A percentile compares a stretch with the other conserved stretches of the same genome.
Evolutionary conservation across 2,113 vertebrate genomes (phyloP).

Genomic region (Cariama cristata): DNA sequence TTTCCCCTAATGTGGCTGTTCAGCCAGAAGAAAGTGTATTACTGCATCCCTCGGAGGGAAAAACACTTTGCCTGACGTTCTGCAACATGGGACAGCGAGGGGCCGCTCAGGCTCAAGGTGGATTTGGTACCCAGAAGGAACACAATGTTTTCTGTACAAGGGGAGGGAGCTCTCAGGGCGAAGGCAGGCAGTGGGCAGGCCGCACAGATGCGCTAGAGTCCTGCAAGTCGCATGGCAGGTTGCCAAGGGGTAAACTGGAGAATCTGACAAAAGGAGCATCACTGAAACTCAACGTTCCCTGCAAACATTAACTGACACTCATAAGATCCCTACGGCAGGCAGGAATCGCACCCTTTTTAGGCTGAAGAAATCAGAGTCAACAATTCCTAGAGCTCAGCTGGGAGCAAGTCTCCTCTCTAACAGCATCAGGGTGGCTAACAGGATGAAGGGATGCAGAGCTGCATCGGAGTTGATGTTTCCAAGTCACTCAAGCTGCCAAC

Average conservation of each 20-base stretch:
- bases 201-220: background rate
- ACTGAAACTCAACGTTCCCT: background rate
- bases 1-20: background rate
- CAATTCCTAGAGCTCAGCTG: background rate
- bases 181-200: background rate
- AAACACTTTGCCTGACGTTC: background rate
- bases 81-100: rapidly evolving
- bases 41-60: background rate
- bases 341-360: background rate
- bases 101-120: background rate
- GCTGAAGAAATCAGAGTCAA: background rate
- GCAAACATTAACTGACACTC: background rate
- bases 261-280: background rate
- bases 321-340: rapidly evolving
- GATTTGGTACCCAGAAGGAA: background rate
- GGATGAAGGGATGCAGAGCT: background rate
- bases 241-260: background rate
- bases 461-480: background rate
- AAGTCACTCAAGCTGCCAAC: background rate
- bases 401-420: background rate
- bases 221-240: rapidly evolving
- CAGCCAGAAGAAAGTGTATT: background rate
- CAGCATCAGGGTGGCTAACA: background rate
- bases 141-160: rapidly evolving
- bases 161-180: background rate